These are phyloP conservation scores for Patiria pectinifera DNA, from an alignment of 53 echinoderm and acorn worm genomes.

Conservation along the genomic window DNA sequence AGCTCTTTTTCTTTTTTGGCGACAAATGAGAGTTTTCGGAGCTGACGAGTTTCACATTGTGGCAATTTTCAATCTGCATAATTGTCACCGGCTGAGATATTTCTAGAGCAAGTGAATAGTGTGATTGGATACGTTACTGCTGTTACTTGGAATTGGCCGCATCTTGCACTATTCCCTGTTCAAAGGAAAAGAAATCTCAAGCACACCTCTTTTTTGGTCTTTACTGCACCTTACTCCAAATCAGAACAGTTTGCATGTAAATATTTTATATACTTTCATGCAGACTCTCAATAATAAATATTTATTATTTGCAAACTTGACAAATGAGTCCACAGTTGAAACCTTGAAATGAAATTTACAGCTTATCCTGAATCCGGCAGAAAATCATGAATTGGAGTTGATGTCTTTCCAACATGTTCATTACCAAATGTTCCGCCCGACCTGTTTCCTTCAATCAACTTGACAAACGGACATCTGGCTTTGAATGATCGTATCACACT, in stretches of 20 bases:
- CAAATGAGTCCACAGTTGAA: background rate
- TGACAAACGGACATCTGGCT: slow-evolving; percentile 6
- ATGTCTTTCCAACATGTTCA: background rate
- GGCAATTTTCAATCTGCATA: slow-evolving; percentile 50
- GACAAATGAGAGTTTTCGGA: slow-evolving; percentile 14
- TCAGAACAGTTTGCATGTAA: no score
- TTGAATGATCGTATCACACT: slow-evolving; percentile 6
- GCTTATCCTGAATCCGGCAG: background rate
- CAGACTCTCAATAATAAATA: no score
- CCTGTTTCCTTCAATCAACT: slow-evolving; percentile 37
- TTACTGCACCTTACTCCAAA: no score
- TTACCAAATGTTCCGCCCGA: slow-evolving; percentile 1
- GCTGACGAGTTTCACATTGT: slow-evolving; percentile 36
- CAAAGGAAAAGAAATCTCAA: background rate
- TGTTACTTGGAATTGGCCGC: background rate
- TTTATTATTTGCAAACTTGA: no score
- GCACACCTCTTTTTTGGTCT: background rate
- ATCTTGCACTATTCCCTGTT: background rate
- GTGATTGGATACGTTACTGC: background rate
- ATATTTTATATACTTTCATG: no score
- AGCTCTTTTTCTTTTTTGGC: slow-evolving; percentile 57
- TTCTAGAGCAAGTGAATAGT: slow-evolving; percentile 19
- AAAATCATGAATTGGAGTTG: background rate
- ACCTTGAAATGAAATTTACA: background rate
- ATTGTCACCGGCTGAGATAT: slow-evolving; percentile 20